Base-by-base conservation (phyloP, 2,797 vertebrate species). In the Remorina albescens region DNA sequence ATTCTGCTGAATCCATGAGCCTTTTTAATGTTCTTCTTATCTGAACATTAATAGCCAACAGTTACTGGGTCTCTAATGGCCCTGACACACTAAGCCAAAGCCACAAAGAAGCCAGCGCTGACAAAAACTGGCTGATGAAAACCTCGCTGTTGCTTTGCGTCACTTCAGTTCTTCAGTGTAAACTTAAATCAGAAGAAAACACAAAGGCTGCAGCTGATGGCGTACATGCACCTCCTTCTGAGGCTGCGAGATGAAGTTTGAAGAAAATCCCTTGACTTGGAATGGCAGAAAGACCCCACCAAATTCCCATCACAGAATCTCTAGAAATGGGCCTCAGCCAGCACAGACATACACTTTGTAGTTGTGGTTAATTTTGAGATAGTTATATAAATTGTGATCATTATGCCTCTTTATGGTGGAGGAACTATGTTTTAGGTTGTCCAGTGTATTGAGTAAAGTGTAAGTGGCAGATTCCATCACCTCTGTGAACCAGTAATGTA, bases 61-160 rank as follows among this genome's bases (percentile, higher is more conserved):
- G 23, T 26, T 44, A 30, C 51, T 47, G 6, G 54, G 39, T 6
- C 19, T 37, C 51, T 56, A 46, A 75, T 41, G 30, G 7, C 39
- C 18, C 32, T 36, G 6, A 23, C 25, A 37, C 15, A 18, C 36
- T 3, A 30, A 25, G 19, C 23, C 9, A 0, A 8, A 0, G 49
- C 5, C 46, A 37, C 28, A 58, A 58, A 71, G 18, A 60, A 49
- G 18, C 11, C 4, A 12, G 7, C 8, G 16, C n/a, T 21, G 78
- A 66, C 28, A 42, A 63, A 63, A 5, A 21, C 57, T 8, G n/a
- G 30, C 51, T 74, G 57, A 64, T 70, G 53, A 82, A 75, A 72
- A 13, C 1, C 9, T 6, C 18, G 32, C 15, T 44, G 42, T 50
- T 1, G 7, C 23, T 15, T 67, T 46, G 28, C 1, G 5, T 74